phyloP scores from a whole-genome alignment of 2,113 vertebrate genomes.

The Todiramphus chloris region DNA sequence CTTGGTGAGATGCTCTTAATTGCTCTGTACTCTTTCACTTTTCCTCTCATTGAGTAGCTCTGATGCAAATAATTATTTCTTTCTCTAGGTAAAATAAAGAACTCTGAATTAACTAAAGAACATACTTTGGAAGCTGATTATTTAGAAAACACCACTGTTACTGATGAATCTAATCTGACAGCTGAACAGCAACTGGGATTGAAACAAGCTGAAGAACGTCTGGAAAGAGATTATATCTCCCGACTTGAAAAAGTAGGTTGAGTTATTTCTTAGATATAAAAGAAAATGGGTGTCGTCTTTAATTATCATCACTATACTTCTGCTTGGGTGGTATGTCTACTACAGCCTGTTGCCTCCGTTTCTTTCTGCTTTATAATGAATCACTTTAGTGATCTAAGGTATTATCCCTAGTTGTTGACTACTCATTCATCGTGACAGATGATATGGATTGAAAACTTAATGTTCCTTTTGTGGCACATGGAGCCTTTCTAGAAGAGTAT shows the following conservation, averaged over 20 bases:
- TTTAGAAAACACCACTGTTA: constrained; percentile 72
- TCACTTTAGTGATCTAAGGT: background rate
- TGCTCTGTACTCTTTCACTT: background rate
- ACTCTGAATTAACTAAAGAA: constrained; percentile 73
- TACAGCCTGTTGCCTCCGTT: background rate
- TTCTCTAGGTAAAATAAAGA: constrained; percentile 79
- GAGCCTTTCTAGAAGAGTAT: background rate
- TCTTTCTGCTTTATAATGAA: background rate
- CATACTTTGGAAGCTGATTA: constrained; percentile 73
- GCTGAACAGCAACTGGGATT: constrained; percentile 94
- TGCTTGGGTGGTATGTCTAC: background rate
- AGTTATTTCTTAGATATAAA: constrained; percentile 30
- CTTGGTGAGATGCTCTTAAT: background rate
- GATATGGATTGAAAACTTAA: background rate
- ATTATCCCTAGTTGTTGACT: background rate
- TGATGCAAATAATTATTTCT: constrained; percentile 34
- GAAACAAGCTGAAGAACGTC: constrained; percentile 95
- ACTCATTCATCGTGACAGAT: background rate
- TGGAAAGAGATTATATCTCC: constrained; percentile 96
- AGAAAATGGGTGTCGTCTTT: constrained; percentile 18
- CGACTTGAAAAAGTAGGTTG: constrained; percentile 88
- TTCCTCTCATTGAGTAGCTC: background rate
- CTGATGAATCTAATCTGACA: constrained; percentile 83
- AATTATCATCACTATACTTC: background rate
- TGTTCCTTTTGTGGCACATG: background rate